phyloP scores from a whole-genome alignment of 2,113 vertebrate species.

The Vulpes lagopus region DNA sequence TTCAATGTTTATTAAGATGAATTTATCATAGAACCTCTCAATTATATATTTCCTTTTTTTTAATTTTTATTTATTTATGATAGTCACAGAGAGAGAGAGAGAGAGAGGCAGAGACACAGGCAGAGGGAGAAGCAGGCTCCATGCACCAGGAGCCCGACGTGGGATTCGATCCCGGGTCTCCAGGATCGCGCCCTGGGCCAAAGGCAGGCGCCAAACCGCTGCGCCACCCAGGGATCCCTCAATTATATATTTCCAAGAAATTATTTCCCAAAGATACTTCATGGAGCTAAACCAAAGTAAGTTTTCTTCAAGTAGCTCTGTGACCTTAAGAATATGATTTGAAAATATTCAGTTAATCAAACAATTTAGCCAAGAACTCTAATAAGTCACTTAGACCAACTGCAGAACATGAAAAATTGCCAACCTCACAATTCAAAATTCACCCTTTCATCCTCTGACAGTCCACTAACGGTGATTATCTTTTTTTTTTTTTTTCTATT shows the following conservation, averaged over 20 bases:
- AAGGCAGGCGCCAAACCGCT: no score
- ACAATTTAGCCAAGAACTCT: neutral
- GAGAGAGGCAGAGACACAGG: no score
- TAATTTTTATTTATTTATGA: no score
- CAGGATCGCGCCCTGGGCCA: no score
- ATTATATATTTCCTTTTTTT: neutral
- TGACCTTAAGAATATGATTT: neutral
- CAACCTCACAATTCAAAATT: neutral
- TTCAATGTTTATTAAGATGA: neutral
- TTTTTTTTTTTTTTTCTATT: no score
- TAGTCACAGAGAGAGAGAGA: no score
- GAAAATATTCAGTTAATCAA: constrained; percentile 9
- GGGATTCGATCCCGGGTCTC: no score
- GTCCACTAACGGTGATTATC: neutral
- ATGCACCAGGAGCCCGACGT: no score
- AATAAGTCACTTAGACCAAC: neutral
- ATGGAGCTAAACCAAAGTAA: neutral
- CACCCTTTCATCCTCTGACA: neutral
- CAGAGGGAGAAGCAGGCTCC: no score
- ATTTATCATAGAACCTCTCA: neutral
- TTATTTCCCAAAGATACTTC: constrained; percentile 7
- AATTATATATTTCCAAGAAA: neutral
- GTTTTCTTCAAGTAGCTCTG: constrained; percentile 24
- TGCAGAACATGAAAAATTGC: neutral
- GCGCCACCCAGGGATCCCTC: neutral